phyloP scores from a whole-genome alignment of 2,797 vertebrate genomes.

The Darevskia mixta region DNA sequence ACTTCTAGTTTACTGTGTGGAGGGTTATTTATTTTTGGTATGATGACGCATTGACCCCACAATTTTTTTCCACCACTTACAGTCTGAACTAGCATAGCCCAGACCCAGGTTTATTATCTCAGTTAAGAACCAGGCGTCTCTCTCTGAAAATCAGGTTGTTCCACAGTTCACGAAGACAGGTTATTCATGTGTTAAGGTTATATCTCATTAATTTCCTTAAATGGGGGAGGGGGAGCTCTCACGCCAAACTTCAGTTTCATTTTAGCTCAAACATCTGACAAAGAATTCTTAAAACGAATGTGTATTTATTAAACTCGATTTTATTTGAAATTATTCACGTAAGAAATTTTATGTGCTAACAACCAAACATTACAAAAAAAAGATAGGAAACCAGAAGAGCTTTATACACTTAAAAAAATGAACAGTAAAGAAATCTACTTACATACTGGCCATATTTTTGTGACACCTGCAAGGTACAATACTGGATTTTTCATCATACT shows the following conservation, averaged over 20 bases:
- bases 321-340: slow-evolving; percentile 74
- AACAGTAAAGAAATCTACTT: slow-evolving; percentile 66
- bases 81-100: background rate
- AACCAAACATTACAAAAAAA: slow-evolving; percentile 78
- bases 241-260: slow-evolving; percentile 25
- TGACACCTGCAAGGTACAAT: slow-evolving; percentile 60
- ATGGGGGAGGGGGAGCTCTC: slow-evolving; percentile 33
- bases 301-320: slow-evolving; percentile 80
- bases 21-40: background rate
- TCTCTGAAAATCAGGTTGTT: slow-evolving; percentile 50
- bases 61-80: background rate
- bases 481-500: slow-evolving; percentile 58
- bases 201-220: slow-evolving; percentile 50
- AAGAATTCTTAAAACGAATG: slow-evolving; percentile 30
- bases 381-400: slow-evolving; percentile 71
- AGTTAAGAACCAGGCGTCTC: background rate
- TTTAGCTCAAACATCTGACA: background rate
- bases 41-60: background rate
- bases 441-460: slow-evolving; percentile 60
- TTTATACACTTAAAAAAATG: slow-evolving; percentile 68
- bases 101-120: background rate
- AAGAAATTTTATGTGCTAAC: slow-evolving; percentile 78
- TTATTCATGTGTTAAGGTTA: slow-evolving; percentile 61
- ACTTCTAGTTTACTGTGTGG: background rate
- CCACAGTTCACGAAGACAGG: slow-evolving; percentile 41